Evolutionary conservation across 2,888 invertebrate genomes (phyloP).

Genomic region (Diploptera punctata): DNA sequence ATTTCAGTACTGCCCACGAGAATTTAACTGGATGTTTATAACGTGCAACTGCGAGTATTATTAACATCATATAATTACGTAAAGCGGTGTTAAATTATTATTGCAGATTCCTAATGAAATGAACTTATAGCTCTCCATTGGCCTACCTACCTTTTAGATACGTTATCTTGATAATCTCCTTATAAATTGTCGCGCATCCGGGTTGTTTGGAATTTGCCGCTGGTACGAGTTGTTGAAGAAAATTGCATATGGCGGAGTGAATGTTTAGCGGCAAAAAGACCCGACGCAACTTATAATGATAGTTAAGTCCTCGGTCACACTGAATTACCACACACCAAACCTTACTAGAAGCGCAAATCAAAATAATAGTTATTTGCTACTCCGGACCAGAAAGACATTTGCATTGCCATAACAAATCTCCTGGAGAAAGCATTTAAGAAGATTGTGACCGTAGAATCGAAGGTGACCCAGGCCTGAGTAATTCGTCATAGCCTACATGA

Average conservation of each 20-base stretch:
- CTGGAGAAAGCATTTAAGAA: background rate
- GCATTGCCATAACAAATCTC: conserved; percentile 20
- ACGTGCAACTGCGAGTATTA: no score
- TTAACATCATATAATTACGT: no score
- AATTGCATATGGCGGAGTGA: background rate
- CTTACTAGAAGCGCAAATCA: background rate
- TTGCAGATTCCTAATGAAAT: no score
- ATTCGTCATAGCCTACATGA: conserved; percentile 4
- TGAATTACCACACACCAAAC: background rate
- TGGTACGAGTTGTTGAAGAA: background rate
- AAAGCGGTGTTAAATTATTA: no score
- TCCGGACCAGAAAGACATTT: conserved; percentile 17
- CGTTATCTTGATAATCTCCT: no score
- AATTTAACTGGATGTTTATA: no score
- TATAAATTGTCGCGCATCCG: no score
- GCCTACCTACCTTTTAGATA: no score
- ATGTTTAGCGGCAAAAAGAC: background rate
- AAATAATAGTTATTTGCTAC: conserved; percentile 22
- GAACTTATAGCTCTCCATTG: no score
- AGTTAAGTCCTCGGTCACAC: conserved; percentile 9
- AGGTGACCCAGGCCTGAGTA: background rate
- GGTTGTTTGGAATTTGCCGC: background rate
- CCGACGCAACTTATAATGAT: background rate
- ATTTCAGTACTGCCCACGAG: no score
- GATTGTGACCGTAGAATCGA: background rate